These are phyloP conservation scores for Taenioides sp. DNA, from an alignment of 2,797 vertebrate species.

Conservation along the genomic window DNA sequence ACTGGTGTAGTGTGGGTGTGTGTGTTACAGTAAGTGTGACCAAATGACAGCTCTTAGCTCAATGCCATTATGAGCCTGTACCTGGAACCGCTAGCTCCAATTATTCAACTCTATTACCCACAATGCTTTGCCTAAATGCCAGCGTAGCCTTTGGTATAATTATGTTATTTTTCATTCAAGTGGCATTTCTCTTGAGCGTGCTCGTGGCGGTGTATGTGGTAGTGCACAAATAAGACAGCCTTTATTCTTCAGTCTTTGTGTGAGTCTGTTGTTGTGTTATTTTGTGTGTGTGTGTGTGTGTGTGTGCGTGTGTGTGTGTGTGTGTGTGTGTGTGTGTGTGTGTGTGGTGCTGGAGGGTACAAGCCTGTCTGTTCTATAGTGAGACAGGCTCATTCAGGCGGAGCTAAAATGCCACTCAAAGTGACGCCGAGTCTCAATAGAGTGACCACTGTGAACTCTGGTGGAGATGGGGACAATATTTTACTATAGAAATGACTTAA, in stretches of 20 bases:
- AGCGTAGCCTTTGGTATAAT: constrained; percentile 57
- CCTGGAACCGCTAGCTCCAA: constrained; percentile 57
- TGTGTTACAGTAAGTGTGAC: constrained; percentile 13
- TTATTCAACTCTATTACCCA: constrained; percentile 71
- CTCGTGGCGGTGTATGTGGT: not conserved
- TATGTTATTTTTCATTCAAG: constrained; percentile 61
- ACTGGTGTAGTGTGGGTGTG: not conserved
- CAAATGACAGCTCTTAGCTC: constrained; percentile 15
- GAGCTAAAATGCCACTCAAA: constrained; percentile 69
- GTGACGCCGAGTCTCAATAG: constrained; percentile 54
- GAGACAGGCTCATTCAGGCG: constrained; percentile 63
- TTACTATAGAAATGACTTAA: constrained; percentile 13
- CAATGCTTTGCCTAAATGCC: constrained; percentile 63
- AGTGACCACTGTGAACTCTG: constrained; percentile 33
- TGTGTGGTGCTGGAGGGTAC: constrained; percentile 40
- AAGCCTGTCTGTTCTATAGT: constrained; percentile 44
- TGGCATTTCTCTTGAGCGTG: constrained; percentile 63
- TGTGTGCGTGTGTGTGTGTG: not conserved
- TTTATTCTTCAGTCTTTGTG: constrained; percentile 30
- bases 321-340: constrained; percentile 7
- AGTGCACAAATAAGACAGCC: not conserved
- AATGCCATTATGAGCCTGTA: constrained; percentile 27
- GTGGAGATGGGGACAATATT: constrained; percentile 17
- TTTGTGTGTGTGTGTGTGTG: constrained; percentile 14
- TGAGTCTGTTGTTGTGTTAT: constrained; percentile 15